Base-by-base conservation (phyloP, 2,797 vertebrate species). In the Galaxias olidus region DNA sequence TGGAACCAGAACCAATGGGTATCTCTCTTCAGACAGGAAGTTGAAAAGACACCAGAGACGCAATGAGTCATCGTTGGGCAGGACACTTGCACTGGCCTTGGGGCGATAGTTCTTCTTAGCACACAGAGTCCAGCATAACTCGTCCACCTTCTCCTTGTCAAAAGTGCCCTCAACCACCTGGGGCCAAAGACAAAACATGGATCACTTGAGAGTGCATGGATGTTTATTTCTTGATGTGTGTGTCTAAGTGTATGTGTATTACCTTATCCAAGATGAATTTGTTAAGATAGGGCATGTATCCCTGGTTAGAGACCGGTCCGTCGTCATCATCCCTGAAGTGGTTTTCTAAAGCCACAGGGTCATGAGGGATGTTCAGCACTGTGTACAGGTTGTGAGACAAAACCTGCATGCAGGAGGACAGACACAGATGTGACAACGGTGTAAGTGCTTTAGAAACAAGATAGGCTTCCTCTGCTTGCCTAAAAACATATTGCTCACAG, bases 241-340 rank as follows among this genome's bases (percentile, higher is more conserved):
- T 44, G 14, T 58, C 9, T 5, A 9, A 13, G 4, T 13, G 46
- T 14, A 10, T 41, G 18, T 14, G 18, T 40, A 18, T 19, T 86
- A 95, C 94, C 91, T 94, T 95, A 74, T 95, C 94, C 86, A 95
- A 84, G 74, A 95, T 94, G 86, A 94, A 95, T 75, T 89, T 94
- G 73, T 95, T 95, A 68, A 95, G 89, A 65, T 95, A 95, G 1
- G 94, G 94, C 94, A 95, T 95, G 83, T 95, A 95, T n/a, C 94
- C 94, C 74, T 94, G 94, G 77, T 93, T 95, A 75, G 94, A 95
- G 59, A 95, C 94, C 0, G 94, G 94, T 0, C 94, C 94, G 70
- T 94, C 93, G 4, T 95, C 93, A 46, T 95, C 93, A 0, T 95
- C 94, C 62, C 93, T 89, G 2, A 95, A 95, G 81, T 95, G 94